Conservation (phyloP, 2,113 vertebrate genomes). For the Cololabis saira region DNA sequence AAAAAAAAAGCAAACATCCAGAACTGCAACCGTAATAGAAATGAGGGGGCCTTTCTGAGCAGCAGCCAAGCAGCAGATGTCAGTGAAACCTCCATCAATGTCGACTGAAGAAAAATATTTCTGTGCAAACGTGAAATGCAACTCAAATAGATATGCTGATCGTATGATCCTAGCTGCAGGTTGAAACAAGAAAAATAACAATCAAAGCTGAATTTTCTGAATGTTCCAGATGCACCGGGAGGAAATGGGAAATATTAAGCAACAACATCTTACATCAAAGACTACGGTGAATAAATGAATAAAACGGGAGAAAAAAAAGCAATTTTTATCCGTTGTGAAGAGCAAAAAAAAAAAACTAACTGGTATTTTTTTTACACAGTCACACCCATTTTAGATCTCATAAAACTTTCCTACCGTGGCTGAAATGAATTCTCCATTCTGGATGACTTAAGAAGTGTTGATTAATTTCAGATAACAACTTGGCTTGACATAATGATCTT, state of each 20-base stretch:
- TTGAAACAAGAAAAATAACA: slow-evolving; percentile 4
- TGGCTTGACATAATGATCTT: slow-evolving; percentile 43
- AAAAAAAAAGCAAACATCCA: neutral
- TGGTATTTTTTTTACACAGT: slow-evolving; percentile 47
- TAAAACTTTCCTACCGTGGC: slow-evolving; percentile 33
- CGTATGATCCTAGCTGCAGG: neutral
- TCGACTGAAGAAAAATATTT: neutral
- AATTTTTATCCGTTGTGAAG: slow-evolving; percentile 32
- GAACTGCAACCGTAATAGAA: slow-evolving; percentile 15
- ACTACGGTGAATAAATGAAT: slow-evolving; percentile 19
- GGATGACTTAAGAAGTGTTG: slow-evolving; percentile 46
- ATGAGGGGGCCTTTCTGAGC: slow-evolving; percentile 9
- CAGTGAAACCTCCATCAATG: slow-evolving; percentile 26
- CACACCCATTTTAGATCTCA: slow-evolving; percentile 50
- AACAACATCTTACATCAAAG: slow-evolving; percentile 44
- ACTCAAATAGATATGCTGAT: neutral
- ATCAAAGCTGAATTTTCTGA: slow-evolving; percentile 16
- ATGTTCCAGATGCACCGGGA: slow-evolving; percentile 20
- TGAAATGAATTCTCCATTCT: slow-evolving; percentile 39
- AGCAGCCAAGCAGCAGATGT: slow-evolving; percentile 12
- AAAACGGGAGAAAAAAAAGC: slow-evolving; percentile 21
- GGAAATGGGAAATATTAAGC: slow-evolving; percentile 24
- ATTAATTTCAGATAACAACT: slow-evolving; percentile 66
- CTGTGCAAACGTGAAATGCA: neutral
- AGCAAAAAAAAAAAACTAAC: slow-evolving; percentile 41